Evolutionary conservation across 2,888 invertebrate species (phyloP), one percentile per base, ranked within the genome.

Genomic region (Tanytarsus gracilentus): DNA sequence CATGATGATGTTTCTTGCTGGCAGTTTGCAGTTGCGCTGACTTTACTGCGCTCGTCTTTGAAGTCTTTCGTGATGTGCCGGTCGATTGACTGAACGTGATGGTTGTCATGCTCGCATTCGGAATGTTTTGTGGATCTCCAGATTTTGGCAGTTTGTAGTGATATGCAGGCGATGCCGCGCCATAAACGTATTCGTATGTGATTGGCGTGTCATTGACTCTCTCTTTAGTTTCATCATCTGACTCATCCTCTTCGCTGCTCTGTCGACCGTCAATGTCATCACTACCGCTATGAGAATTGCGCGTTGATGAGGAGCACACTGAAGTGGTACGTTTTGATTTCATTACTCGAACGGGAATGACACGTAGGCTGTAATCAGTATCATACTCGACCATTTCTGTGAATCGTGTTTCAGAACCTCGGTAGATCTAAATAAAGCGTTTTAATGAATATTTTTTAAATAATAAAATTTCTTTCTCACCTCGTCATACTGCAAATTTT

Each of bases 311-410:
- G 21, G 60, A 60, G 16, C 50, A 60, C 9, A 29, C 36, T 2
- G 50, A 50, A 8, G 33, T 60, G 6, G 60, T 60, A 16, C 60
- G 60, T 25, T 60, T 60, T 14, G 60, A 60, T 29, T 36, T 49
- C 49, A 60, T 76, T 61, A 79, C 72, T 51, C 92, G 81, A 67
- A 90, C 81, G 26, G 86, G 84, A 74, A 86, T 85, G 64, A 92
- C 88, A 61, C 91, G 82, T 67, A 86, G 82, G 67, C 76, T 75
- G 75, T 91, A 91, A 70, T 87, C 86, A 61, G 79, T 79, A 67
- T 86, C 86, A 56, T 84, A 78, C 67, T 86, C 84, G 69, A 92
- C 78, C 69, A 84, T 82, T 74, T 79, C 77, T 70, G 77, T 77
- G 70, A 77, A 81, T 72, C 78, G 79, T 61, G 80, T 76, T 66